Base-by-base conservation (phyloP, 2,888 invertebrate species). In the Chymomyza amoena region DNA sequence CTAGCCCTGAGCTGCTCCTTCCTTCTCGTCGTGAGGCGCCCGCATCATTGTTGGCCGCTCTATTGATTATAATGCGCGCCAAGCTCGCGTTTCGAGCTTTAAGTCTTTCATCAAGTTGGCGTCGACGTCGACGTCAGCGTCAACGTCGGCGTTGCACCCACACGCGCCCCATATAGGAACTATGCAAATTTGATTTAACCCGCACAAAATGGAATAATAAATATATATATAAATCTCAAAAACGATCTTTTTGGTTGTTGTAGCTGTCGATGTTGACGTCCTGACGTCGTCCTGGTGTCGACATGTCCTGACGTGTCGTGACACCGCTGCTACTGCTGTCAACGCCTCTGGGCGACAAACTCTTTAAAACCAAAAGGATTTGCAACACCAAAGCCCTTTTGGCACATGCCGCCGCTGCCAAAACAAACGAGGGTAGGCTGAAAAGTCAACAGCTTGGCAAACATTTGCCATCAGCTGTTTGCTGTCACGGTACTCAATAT, bases 161-260 rank as follows among this genome's bases (percentile, higher is more conserved):
- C 50, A 25, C 51, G 51, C 57, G 13, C 51, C 39, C 1, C 7
- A 45, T 45, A 45, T 45, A 45, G 39, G 39, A 45, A 45, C 39
- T 72, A 77, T 77, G 77, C 77, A 77, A 77, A 77, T 77, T 77
- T 68, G 77, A 77, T 77, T 77, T 69, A 71, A 69, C 71, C 76
- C 71, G 67, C 74, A 69, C 74, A 77, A 77, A 77, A 72, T 69
- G 77, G 77, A 74, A 76, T 76, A 76, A 76, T 76, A 76, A 76
- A 75, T 76, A 45, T 45, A 75, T 76, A 45, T 45, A 75, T 64
- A 75, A 75, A 67, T 75, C 75, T 66, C 66, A 20, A 68, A 67
- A 70, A 61, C 74, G 74, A 75, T 75, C 70, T 65, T 45, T 45
- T 45, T 45, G 39, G 39, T 13, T 13, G 39, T 13, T 45, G 39